Evolutionary conservation across 2,888 invertebrate species (phyloP), one percentile per base, ranked within the genome.

Genomic region (Rotaria sp.): DNA sequence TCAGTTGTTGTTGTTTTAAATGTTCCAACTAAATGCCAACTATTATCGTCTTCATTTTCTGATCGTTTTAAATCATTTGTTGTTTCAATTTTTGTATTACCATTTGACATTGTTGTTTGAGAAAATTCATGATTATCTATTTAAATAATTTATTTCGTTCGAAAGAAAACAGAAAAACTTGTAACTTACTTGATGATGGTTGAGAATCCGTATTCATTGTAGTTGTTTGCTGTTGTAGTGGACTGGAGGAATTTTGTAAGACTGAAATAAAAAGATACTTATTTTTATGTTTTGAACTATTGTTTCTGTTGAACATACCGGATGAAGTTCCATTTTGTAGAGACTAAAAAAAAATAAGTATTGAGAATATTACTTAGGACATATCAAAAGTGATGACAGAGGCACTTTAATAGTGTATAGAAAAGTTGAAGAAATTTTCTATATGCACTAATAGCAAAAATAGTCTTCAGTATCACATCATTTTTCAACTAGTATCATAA

Each of bases 1-100:
- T 80, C 45, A 2, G 45, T 13, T 74, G 80, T 45, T 80, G 80
- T 80, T 45, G 80, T 80, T 80, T 80, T 80, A 45, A 80, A 80
- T 15, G 45, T 45, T 80, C 80, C 80, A 26, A 80, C 80, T 45
- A 80, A 45, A 80, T 80, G 26, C 80, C 80, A 80, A 80, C n/a
- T 38, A 80, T 80, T 45, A n/a, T 18, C 26, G n/a, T n/a, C 24
- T 30, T 67, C 67, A 30, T 18, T 67, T 30, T 52, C 52, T 24
- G 24, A 52, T 52, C 4, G 8, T 24, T 52, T 52, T 24, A 24
- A 24, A 52, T 52, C 52, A 52, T 52, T 52, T 52, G 21, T 24
- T 24, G 24, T 21, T 24, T 52, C 50, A 18, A 18, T 50, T 18
- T 50, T 50, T 50, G 18, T 18, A 18, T 0, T 50, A 18, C 50